Percentiles rank a stretch among this genome's conserved stretches.
Evolutionary conservation across 2,113 vertebrate genomes (phyloP).

Genomic region (Alouatta palliata): DNA sequence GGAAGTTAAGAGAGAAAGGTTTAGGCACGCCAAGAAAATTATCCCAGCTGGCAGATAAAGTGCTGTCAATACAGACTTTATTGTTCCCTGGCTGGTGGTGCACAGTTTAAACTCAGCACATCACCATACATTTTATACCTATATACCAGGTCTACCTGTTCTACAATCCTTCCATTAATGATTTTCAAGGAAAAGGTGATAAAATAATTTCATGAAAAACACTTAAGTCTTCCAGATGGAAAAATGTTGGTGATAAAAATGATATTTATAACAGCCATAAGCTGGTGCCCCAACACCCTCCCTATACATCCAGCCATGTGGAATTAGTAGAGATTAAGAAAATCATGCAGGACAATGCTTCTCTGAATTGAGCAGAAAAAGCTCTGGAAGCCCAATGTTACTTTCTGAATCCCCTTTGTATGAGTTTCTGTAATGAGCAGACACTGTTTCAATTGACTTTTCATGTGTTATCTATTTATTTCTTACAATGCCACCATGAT

Average conservation of each 20-base stretch:
- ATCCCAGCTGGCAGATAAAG: neutral
- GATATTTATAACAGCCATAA: neutral
- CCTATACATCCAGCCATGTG: neutral
- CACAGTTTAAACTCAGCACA: neutral
- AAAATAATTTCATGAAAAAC: slow-evolving; percentile 16
- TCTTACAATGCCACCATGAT: neutral
- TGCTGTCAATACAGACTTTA: neutral
- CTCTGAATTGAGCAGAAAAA: neutral
- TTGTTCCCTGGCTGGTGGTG: neutral
- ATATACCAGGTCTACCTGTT: neutral
- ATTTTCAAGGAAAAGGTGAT: neutral
- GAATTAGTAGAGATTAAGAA: neutral
- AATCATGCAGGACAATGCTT: neutral
- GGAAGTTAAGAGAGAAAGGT: neutral
- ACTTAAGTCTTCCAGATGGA: neutral
- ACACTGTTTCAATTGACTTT: neutral
- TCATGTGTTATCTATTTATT: neutral
- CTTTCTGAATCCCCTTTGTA: neutral
- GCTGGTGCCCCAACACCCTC: neutral
- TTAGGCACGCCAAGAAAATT: neutral
- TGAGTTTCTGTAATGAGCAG: neutral
- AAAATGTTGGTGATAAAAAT: neutral
- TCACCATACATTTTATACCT: neutral
- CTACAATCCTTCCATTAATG: neutral
- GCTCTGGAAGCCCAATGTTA: neutral